Conservation (phyloP, 2,888 invertebrate genomes). For the Phortica okadai region DNA sequence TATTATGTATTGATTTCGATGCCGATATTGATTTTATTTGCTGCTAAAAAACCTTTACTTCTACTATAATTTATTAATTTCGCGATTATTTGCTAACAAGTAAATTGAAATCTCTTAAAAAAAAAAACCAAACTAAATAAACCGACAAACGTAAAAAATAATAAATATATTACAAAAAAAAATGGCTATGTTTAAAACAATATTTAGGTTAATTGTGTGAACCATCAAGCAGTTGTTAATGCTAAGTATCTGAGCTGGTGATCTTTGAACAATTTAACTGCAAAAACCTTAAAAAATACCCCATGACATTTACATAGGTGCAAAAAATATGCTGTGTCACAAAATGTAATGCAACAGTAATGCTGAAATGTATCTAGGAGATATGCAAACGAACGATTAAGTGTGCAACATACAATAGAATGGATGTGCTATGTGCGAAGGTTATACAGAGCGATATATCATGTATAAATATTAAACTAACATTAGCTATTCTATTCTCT, state of each 20-base stretch:
- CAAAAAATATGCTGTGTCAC: no score
- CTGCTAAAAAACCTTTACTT: constrained; percentile 56
- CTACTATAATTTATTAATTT: constrained; percentile 4
- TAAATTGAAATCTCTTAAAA: constrained; percentile 18
- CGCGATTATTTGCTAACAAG: constrained; percentile 38
- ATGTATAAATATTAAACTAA: no score
- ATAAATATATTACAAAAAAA: not conserved
- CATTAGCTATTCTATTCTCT: not conserved
- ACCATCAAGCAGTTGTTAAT: not conserved
- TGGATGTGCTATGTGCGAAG: no score
- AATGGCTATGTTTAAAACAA: not conserved
- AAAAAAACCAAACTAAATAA: not conserved
- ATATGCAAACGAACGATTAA: no score
- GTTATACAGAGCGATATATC: no score
- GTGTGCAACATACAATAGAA: no score
- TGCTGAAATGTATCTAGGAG: no score
- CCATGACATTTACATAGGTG: no score
- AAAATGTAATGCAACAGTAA: no score
- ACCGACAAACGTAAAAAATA: not conserved
- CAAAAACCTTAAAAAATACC: not conserved
- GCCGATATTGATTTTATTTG: constrained; percentile 58
- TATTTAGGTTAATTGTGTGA: not conserved
- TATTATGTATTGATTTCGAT: constrained; percentile 16
- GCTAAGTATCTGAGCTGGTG: not conserved
- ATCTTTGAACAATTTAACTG: not conserved